phyloP scores from a whole-genome alignment of 92 coral and sea anemone genomes.

The Ricordea florida region DNA sequence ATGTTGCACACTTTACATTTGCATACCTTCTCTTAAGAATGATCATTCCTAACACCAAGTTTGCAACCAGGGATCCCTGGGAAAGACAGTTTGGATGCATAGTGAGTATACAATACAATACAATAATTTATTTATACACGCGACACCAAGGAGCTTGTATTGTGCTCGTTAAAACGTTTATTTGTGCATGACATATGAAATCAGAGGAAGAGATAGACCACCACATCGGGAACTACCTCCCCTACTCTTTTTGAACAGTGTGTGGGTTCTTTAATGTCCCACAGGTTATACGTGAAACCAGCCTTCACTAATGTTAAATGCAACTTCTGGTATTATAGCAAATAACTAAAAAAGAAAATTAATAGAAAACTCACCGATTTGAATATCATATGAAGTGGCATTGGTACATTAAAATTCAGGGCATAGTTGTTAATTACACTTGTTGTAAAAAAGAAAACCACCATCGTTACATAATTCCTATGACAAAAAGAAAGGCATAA shows the following conservation, averaged over 20 bases:
- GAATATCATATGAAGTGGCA: conserved; percentile 96
- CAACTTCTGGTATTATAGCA: neutral
- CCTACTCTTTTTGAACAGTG: too few species aligned
- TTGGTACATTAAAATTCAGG: conserved; percentile 86
- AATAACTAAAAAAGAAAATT: neutral
- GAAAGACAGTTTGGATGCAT: too few species aligned
- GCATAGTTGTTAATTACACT: conserved; percentile 91
- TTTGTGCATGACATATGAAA: too few species aligned
- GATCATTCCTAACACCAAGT: conserved; percentile 81
- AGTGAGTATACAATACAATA: neutral
- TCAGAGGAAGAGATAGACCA: too few species aligned
- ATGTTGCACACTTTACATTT: neutral
- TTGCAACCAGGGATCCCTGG: conserved; percentile 94
- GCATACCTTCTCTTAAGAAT: conserved; percentile 82
- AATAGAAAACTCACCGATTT: conserved; percentile 77
- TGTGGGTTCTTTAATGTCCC: too few species aligned
- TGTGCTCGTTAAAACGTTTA: too few species aligned
- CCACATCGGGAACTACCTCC: too few species aligned
- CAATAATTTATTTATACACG: neutral
- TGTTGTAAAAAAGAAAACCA: conserved; percentile 80
- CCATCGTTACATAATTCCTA: conserved; percentile 88
- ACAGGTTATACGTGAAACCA: too few species aligned
- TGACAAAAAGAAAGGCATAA: neutral
- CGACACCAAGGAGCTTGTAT: neutral
- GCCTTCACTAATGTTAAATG: neutral